Evolutionary conservation across 2,888 invertebrate genomes (phyloP), one percentile per base, ranked within the genome.

Genomic region (Andrena camellia): DNA sequence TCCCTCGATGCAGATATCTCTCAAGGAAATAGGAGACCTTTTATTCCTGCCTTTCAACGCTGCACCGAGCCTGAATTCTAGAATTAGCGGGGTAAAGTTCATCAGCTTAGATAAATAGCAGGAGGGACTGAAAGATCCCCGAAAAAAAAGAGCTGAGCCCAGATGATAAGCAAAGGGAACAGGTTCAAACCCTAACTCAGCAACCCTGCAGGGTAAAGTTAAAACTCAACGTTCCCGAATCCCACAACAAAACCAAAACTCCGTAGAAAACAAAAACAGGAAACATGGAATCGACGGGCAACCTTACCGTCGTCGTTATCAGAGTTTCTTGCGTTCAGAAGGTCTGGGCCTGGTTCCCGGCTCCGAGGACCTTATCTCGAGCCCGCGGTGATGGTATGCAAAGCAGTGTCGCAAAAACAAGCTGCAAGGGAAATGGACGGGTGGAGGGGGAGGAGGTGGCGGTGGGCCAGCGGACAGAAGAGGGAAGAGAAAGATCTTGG

Each of bases 401-500:
- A 84, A 84, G 78, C 64, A 66, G 81, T 50, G 59, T 72, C 52
- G 80, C 78, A 48, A 73, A 78, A 80, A 77, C 73, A 71, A 52
- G 74, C 60, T 6, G 50, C 66, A 29, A 31, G 20, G 35, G 50
- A 73, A 78, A 68, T 77, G 31, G 62, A 52, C 69, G 54, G 42
- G n/a, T 6, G 50, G 68, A 66, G 54, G 50, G 69, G 64, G 50
- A 67, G 52, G 52, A 66, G 52, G 70, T 50, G 50, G 50, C 13
- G 77, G 29, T n/a, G 42, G 23, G 42, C 7, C 29, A 20, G 20
- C 42, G 74, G 68, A 74, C 17, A 26, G 54, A 71, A 79, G 78
- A 72, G 76, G 63, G 75, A 79, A 78, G 89, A 78, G 89, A 84
- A 86, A 82, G 81, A 88, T 86, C 76, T 87, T 84, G 85, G 84